Conservation (phyloP, 2,888 invertebrate genomes). For the Ormyrus pomaceus region DNA sequence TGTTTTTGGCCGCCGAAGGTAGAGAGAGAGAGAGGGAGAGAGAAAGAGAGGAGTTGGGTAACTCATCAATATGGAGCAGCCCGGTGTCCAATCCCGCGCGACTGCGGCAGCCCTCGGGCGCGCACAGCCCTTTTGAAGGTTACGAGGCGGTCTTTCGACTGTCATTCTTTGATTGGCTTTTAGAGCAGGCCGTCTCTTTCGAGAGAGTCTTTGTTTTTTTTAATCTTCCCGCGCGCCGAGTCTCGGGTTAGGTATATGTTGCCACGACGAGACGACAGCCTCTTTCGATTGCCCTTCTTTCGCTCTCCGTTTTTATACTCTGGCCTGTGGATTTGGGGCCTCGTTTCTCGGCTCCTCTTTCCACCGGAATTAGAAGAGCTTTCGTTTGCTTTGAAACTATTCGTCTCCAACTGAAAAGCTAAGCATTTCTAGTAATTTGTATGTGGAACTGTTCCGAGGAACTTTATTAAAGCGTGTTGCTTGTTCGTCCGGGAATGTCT, state of each 20-base stretch:
- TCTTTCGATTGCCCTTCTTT: constrained; percentile 50
- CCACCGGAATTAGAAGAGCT: too few relatives aligned
- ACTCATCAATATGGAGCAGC: constrained; percentile 75
- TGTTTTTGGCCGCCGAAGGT: constrained; percentile 39
- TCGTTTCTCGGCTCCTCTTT: too few relatives aligned
- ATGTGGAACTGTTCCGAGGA: too few relatives aligned
- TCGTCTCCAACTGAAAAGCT: too few relatives aligned
- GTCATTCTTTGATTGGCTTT: constrained; percentile 76
- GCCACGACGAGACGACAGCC: constrained; percentile 45
- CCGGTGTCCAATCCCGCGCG: constrained; percentile 66
- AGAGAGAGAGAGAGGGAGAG: constrained; percentile 22
- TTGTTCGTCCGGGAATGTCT: too few relatives aligned
- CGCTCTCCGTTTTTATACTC: too few relatives aligned
- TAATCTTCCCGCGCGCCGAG: constrained; percentile 57
- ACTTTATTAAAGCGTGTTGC: too few relatives aligned
- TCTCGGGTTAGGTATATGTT: constrained; percentile 44
- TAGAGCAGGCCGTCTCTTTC: constrained; percentile 65
- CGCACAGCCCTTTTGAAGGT: constrained; percentile 71
- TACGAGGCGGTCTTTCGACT: constrained; percentile 67
- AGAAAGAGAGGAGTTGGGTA: constrained; percentile 52
- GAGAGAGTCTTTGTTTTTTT: constrained; percentile 48
- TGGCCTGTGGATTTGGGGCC: too few relatives aligned
- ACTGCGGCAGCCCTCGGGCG: constrained; percentile 68
- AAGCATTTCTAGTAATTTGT: too few relatives aligned
- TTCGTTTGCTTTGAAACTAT: too few relatives aligned